Evolutionary conservation across 2,113 vertebrate species (phyloP).

Genomic region (Sialia sialis): DNA sequence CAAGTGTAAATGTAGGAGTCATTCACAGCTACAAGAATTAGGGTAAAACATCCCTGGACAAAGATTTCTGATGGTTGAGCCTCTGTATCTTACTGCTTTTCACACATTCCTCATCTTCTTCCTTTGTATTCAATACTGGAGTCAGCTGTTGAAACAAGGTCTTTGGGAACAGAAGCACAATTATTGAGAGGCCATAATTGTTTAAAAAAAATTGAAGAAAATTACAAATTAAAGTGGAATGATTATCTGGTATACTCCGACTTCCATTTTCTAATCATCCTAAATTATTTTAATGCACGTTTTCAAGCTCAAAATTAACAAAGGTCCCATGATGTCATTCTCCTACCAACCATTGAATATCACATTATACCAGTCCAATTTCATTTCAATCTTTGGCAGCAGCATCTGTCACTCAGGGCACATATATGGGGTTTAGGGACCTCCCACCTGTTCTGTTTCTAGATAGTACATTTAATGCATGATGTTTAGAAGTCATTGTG

Average conservation of each 20-base stretch:
- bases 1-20: background rate
- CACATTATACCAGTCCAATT: constrained; percentile 26
- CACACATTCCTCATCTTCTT: background rate
- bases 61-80: background rate
- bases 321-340: constrained; percentile 49
- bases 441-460: constrained; percentile 10
- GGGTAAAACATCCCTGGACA: background rate
- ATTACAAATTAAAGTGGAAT: constrained; percentile 57
- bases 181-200: constrained; percentile 3
- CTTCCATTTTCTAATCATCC: constrained; percentile 69
- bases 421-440: background rate
- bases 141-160: background rate
- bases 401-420: background rate
- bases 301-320: constrained; percentile 66
- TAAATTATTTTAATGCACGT: constrained; percentile 69
- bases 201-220: constrained; percentile 40
- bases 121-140: background rate
- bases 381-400: background rate
- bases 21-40: background rate
- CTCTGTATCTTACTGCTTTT: background rate
- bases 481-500: background rate
- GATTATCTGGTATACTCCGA: constrained; percentile 26
- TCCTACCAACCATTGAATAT: constrained; percentile 25
- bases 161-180: constrained; percentile 8
- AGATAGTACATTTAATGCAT: background rate